Conservation (phyloP, 2,797 vertebrate species). For the Acanthiza pusilla region DNA sequence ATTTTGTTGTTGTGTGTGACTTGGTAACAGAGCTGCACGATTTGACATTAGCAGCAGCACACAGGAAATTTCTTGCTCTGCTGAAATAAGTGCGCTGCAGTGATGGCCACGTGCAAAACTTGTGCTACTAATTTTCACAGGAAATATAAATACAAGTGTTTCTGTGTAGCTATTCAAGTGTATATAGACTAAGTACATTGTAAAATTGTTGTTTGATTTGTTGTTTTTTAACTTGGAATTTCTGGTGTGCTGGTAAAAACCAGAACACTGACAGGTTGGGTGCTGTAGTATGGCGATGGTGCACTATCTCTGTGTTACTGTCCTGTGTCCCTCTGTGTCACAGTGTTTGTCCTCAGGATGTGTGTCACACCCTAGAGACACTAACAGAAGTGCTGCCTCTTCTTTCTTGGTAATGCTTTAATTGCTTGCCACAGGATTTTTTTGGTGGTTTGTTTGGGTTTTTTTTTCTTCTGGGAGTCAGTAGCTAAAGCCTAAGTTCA, state of each 20-base stretch:
- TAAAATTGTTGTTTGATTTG: neutral
- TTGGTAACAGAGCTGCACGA: neutral
- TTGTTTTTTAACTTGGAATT: neutral
- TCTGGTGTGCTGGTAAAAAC: neutral
- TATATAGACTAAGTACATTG: rapidly evolving
- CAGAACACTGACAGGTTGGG: too few relatives aligned
- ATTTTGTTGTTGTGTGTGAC: conserved; percentile 18
- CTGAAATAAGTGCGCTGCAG: neutral
- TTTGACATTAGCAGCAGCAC: neutral
- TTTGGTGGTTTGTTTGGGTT: too few relatives aligned
- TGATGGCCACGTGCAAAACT: neutral
- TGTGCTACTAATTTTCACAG: neutral
- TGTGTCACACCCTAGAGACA: neutral
- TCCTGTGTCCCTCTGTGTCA: neutral
- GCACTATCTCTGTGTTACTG: rapidly evolving
- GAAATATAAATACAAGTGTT: neutral
- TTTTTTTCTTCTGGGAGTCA: neutral
- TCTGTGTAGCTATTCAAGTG: neutral
- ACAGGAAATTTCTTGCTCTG: neutral
- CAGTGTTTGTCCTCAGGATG: neutral
- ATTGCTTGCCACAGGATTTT: neutral
- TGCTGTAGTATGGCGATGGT: too few relatives aligned
- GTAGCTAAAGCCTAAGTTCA: neutral
- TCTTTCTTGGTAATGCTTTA: neutral
- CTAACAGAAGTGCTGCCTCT: neutral